Evolutionary conservation across 2,888 invertebrate species (phyloP).

Genomic region (Lycocerus yunnanus): DNA sequence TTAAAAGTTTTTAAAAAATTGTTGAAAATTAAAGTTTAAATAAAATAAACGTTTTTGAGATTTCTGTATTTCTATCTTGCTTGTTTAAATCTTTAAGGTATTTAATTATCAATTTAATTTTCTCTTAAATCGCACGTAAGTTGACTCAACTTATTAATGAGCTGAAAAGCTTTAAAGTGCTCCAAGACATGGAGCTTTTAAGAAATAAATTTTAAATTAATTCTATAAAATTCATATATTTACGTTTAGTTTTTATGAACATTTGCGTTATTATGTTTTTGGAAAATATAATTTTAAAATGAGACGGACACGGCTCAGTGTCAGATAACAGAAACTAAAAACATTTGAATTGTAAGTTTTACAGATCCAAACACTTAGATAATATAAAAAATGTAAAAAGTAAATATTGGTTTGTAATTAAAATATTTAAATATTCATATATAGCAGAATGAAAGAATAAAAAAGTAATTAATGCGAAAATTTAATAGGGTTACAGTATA

Average conservation of each 20-base stretch:
- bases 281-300: not conserved
- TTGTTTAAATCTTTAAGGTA: not conserved
- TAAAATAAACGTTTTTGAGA: not conserved
- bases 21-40: not conserved
- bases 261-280: not conserved
- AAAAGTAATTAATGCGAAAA: too few species aligned
- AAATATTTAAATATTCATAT: too few species aligned
- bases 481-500: too few species aligned
- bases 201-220: too few species aligned
- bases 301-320: too few species aligned
- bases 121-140: not conserved
- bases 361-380: not conserved
- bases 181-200: not conserved
- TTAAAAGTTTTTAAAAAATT: not conserved
- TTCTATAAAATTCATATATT: too few species aligned
- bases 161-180: not conserved
- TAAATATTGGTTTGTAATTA: too few species aligned
- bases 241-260: too few species aligned
- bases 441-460: too few species aligned
- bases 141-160: not conserved
- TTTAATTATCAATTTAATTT: not conserved
- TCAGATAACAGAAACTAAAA: not conserved
- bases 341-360: not conserved
- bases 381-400: not conserved
- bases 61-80: not conserved